Percentiles rank a stretch among this genome's conserved stretches.
Conservation (phyloP, 2,797 vertebrate species). For the Micrastur ruficollis region DNA sequence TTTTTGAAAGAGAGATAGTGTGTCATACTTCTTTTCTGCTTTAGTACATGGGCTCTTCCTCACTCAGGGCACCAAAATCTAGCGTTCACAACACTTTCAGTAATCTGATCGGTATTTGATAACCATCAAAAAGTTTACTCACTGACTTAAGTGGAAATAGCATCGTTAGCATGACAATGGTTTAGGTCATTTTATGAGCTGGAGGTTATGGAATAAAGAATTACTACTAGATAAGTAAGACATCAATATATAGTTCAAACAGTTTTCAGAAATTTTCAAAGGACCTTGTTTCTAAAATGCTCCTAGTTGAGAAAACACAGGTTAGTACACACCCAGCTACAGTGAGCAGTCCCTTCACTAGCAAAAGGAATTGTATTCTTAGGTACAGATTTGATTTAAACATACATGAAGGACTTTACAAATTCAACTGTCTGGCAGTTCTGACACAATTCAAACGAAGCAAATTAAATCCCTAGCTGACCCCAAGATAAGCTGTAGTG, state of each 20-base stretch:
- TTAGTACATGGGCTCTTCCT: neutral
- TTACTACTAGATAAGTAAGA: neutral
- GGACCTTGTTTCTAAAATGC: neutral
- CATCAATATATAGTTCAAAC: neutral
- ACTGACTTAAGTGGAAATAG: neutral
- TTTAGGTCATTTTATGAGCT: neutral
- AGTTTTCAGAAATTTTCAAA: neutral
- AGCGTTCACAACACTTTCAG: neutral
- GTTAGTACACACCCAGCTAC: neutral
- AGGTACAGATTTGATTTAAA: neutral
- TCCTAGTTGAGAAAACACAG: neutral
- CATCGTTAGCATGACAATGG: neutral
- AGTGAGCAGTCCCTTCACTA: neutral
- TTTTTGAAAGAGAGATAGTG: neutral
- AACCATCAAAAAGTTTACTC: neutral
- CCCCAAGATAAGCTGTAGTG: neutral
- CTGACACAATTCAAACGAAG: neutral
- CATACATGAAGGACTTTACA: neutral
- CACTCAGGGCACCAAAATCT: neutral
- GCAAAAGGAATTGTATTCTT: neutral
- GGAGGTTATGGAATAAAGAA: neutral
- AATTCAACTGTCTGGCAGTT: neutral
- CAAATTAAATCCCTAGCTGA: neutral
- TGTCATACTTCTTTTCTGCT: neutral
- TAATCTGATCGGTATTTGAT: neutral